Evolutionary conservation across 2,797 vertebrate genomes (phyloP).

Genomic region (Taenioides sp.): DNA sequence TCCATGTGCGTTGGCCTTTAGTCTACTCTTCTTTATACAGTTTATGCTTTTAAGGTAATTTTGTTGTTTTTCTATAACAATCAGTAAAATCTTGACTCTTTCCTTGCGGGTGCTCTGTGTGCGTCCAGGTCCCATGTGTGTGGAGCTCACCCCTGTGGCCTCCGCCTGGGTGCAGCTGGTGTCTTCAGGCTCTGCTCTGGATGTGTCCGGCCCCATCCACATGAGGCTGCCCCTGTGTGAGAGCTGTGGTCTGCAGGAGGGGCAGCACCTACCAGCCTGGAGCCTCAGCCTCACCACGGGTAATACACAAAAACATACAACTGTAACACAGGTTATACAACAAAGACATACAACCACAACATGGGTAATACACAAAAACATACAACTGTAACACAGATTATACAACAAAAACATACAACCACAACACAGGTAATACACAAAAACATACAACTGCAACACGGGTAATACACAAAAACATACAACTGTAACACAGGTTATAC

Average conservation of each 20-base stretch:
- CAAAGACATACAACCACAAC: slow-evolving; percentile 59
- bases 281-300: slow-evolving; percentile 85
- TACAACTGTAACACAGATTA: too few relatives aligned
- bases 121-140: slow-evolving; percentile 78
- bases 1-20: too few relatives aligned
- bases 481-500: slow-evolving; percentile 78
- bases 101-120: neutral
- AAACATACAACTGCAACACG: too few relatives aligned
- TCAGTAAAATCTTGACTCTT: too few relatives aligned
- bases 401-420: too few relatives aligned
- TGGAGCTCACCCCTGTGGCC: slow-evolving; percentile 82
- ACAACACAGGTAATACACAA: too few relatives aligned
- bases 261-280: slow-evolving; percentile 85
- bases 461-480: too few relatives aligned
- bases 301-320: slow-evolving; percentile 33
- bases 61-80: too few relatives aligned
- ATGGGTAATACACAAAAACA: too few relatives aligned
- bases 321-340: too few relatives aligned
- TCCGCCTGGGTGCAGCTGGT: slow-evolving; percentile 83
- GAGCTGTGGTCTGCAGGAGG: slow-evolving; percentile 61
- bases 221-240: slow-evolving; percentile 80
- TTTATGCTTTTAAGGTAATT: too few relatives aligned
- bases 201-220: slow-evolving; percentile 81
- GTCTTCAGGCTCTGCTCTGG: slow-evolving; percentile 77
- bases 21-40: too few relatives aligned